Base-by-base conservation (phyloP, 2,797 vertebrate genomes). In the Tympanoctomys barrerae region DNA sequence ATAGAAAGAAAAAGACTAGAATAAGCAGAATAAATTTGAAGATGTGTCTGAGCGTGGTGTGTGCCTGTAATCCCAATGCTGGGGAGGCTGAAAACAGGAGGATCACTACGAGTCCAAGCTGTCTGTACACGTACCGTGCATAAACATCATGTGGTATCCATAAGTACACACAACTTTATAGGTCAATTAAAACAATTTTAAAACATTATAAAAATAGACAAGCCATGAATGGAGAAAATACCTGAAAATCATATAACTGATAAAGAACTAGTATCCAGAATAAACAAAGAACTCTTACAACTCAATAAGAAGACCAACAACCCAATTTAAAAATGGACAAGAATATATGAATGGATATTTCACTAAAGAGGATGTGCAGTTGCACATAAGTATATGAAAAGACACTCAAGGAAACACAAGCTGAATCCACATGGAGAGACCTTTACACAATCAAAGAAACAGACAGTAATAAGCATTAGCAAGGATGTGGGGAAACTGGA, bases 1-100 rank as follows among this genome's bases (percentile, higher is more conserved):
- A 36, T 36, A 66, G 39, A 96, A 93, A 83, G 39, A 21, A 68
- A 79, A 94, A 39, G 57, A 73, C 49, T 49, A 75, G 39, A 92
- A 86, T 11, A 91, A 80, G 28, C 2, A 82, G 71, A 89, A 84
- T 4, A 33, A 89, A 75, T 68, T 52, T 57, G 33, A 91, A 93
- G 93, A 70, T 82, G 66, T 57, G 14, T 16, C 54, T 57, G 14
- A 57, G 54, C 16, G 54, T 57, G 54, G 54, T 18, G 14, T 4
- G 16, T 18, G 54, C 54, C 54, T 57, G 54, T 18, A 57, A 57
- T 57, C 54, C 54, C 14, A 57, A 16, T 5, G 14, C 14, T 57
- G 54, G 54, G 54, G 54, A 57, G 16, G 54, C 5, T 57, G 54
- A 57, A 57, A 57, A 57, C 54, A 57, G 54, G 54, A 57, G 54